Conservation (phyloP, 2,113 vertebrate genomes). For the Piprites chloris region DNA sequence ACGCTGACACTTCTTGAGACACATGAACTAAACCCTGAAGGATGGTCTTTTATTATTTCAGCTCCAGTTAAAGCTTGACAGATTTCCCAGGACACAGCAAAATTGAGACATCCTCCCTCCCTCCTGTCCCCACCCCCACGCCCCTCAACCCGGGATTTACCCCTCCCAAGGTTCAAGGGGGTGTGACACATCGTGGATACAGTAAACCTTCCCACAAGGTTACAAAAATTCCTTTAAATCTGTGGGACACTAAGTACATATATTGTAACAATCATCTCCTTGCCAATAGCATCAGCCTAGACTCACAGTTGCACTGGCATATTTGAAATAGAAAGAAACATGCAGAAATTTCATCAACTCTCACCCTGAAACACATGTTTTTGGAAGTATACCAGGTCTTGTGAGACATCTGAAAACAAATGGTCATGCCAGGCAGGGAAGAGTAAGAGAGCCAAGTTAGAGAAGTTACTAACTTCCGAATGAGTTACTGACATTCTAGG, state of each 20-base stretch:
- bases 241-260: not conserved
- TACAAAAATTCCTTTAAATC: not conserved
- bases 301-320: not conserved
- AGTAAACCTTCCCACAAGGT: not conserved
- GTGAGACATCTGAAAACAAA: not conserved
- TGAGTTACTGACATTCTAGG: not conserved
- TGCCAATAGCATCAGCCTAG: not conserved
- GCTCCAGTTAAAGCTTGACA: not conserved
- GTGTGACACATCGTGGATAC: not conserved
- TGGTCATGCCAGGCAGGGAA: not conserved
- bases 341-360: not conserved
- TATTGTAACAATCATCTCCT: not conserved
- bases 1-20: not conserved
- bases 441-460: not conserved
- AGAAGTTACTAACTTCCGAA: not conserved
- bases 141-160: no score
- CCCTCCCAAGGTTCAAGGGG: not conserved
- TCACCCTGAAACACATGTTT: not conserved
- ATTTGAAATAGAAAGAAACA: not conserved
- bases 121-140: not conserved
- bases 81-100: not conserved
- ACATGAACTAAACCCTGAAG: not conserved
- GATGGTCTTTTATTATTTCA: not conserved
- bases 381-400: not conserved
- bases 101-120: not conserved